Evolutionary conservation across 2,113 vertebrate genomes (phyloP).

Genomic region (Nycticryphes semicollaris): DNA sequence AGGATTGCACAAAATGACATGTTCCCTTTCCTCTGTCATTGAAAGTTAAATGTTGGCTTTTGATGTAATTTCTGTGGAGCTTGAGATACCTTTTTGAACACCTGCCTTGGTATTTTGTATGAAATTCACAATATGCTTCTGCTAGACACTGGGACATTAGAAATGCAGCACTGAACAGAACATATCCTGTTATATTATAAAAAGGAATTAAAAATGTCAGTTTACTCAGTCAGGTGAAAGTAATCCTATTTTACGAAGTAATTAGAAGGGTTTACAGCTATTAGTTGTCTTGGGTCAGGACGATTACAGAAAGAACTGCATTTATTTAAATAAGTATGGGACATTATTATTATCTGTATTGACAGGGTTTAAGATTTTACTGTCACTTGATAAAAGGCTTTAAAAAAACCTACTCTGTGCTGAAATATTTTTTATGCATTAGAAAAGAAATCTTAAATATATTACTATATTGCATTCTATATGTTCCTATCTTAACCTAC

Average conservation of each 20-base stretch:
- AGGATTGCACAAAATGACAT: neutral
- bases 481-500: neutral
- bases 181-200: neutral
- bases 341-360: neutral
- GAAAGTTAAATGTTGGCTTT: neutral
- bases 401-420: neutral
- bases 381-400: neutral
- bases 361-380: neutral
- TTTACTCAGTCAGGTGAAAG: slow-evolving; percentile 48
- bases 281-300: slow-evolving; percentile 29
- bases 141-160: neutral
- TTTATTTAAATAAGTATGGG: slow-evolving; percentile 24
- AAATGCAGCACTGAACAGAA: slow-evolving; percentile 23
- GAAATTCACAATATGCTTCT: neutral
- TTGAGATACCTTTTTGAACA: neutral
- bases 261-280: slow-evolving; percentile 42
- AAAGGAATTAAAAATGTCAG: slow-evolving; percentile 43
- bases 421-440: neutral
- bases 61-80: neutral
- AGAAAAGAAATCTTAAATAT: neutral
- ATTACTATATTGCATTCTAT: neutral
- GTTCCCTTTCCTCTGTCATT: neutral
- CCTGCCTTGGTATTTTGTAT: neutral
- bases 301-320: slow-evolving; percentile 1
- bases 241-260: slow-evolving; percentile 48